Percentiles rank a stretch among this genome's conserved stretches.
These are phyloP conservation scores for Blastobasis lacticolella DNA, from an alignment of 2,888 invertebrate genomes.

Conservation along the genomic window DNA sequence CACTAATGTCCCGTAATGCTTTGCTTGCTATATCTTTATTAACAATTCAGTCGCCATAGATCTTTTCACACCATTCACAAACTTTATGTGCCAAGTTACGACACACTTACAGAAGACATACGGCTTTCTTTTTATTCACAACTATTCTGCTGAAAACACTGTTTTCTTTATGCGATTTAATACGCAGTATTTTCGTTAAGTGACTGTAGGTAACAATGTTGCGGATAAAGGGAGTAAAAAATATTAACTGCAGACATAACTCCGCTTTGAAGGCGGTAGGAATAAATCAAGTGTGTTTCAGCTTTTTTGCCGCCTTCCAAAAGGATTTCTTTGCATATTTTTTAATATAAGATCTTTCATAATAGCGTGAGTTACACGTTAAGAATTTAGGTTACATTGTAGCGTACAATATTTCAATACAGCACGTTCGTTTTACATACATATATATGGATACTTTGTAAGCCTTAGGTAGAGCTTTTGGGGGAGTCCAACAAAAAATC, in stretches of 20 bases:
- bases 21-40: constrained; percentile 68
- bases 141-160: constrained; percentile 71
- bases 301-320: constrained; percentile 42
- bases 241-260: constrained; percentile 51
- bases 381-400: constrained; percentile 18
- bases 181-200: constrained; percentile 68
- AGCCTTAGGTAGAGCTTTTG: neutral
- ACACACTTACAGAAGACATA: constrained; percentile 40
- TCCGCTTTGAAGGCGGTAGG: constrained; percentile 45
- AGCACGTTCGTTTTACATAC: neutral
- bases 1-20: constrained; percentile 68
- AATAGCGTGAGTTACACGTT: constrained; percentile 37
- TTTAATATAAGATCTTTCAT: constrained; percentile 50
- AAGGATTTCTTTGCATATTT: constrained; percentile 46
- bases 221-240: constrained; percentile 58
- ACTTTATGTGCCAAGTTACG: constrained; percentile 66
- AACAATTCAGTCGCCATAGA: constrained; percentile 66
- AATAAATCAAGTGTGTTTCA: constrained; percentile 60
- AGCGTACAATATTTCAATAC: neutral
- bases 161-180: constrained; percentile 70
- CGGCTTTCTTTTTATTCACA: constrained; percentile 59
- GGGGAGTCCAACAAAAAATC: constrained; percentile 1
- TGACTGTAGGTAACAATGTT: constrained; percentile 62
- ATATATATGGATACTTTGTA: neutral
- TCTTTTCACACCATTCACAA: constrained; percentile 61